Percentiles rank a stretch among this genome's conserved stretches.
Evolutionary conservation across 1,140 invertebrate species (phyloP).

Genomic region (Eueides isabella): DNA sequence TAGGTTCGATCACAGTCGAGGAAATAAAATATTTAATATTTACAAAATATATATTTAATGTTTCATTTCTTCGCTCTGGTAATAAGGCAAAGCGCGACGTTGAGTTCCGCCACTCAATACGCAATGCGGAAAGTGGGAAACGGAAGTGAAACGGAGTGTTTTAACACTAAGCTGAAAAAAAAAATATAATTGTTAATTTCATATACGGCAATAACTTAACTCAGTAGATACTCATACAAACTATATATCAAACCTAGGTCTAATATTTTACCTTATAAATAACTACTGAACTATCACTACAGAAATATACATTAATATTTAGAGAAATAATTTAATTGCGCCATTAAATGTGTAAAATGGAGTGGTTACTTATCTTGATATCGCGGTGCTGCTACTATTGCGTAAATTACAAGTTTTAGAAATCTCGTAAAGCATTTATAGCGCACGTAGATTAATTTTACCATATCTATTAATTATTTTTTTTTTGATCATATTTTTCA

Average conservation of each 20-base stretch:
- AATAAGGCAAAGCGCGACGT: too few relatives aligned
- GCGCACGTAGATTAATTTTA: slow-evolving; percentile 20
- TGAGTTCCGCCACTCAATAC: too few relatives aligned
- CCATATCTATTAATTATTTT: slow-evolving; percentile 16
- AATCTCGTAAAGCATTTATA: slow-evolving; percentile 16
- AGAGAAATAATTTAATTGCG: slow-evolving; percentile 17
- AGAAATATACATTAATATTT: slow-evolving; percentile 11
- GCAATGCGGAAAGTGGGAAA: too few relatives aligned
- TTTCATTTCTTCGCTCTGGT: too few relatives aligned
- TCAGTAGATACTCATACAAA: too few relatives aligned
- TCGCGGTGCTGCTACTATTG: slow-evolving; percentile 19
- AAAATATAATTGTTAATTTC: too few relatives aligned
- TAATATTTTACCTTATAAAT: neutral
- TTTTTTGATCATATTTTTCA: neutral
- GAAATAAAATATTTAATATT: too few relatives aligned
- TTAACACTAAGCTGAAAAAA: too few relatives aligned
- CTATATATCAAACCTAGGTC: neutral
- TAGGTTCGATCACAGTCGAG: too few relatives aligned
- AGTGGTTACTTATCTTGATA: slow-evolving; percentile 34
- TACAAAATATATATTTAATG: too few relatives aligned
- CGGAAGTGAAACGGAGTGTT: too few relatives aligned
- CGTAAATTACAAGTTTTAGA: slow-evolving; percentile 32
- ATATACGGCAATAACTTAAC: too few relatives aligned
- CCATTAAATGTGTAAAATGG: slow-evolving; percentile 18
- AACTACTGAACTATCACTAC: neutral